Evolutionary conservation across 2,797 vertebrate species (phyloP), one percentile per base, ranked within the genome.

Genomic region (Enteromius unitaeniatus): DNA sequence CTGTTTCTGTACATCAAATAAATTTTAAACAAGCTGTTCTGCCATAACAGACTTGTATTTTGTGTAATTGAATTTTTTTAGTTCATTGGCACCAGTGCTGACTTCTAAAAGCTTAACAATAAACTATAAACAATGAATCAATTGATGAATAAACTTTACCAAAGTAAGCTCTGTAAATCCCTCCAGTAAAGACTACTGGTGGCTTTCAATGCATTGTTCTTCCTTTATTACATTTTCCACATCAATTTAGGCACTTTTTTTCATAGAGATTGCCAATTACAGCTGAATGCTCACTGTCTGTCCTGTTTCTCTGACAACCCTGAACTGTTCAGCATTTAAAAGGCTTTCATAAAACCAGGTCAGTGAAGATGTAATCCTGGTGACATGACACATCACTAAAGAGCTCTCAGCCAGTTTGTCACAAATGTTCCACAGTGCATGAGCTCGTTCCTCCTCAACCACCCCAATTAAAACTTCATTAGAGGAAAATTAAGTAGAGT

Each of bases 291-390:
- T 53, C 8, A 75, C 19, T 53, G 47, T 65, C 37, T 65, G 47
- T 70, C 31, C 14, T 11, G 26, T 31, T 49, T 17, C 42, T 60
- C 45, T 51, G 53, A 72, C 17, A 73, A 37, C 83, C 51, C 72
- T 82, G 34, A 65, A 82, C 83, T 75, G 40, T 53, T 72, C n/a
- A 42, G 40, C 69, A 67, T 74, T 80, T 42, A 73, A 53, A 74
- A 55, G 87, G 89, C 90, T 93, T 87, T 87, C 78, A 87, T 90
- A 91, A 91, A 93, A 91, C 89, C 87, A 90, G 89, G 90, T 91
- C 90, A 90, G 85, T 53, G 55, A 78, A 82, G 74, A 85, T 60
- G 19, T 69, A 77, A 83, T 83, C 62, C 49, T 69, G 64, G 19
- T 76, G 51, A 40, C 21, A 76, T 58, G 73, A 26, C 51, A 58